A percentile compares a stretch with the other conserved stretches of the same genome.
Conservation (phyloP, 2,888 invertebrate species). For the Mimumesa dahlbomi region DNA sequence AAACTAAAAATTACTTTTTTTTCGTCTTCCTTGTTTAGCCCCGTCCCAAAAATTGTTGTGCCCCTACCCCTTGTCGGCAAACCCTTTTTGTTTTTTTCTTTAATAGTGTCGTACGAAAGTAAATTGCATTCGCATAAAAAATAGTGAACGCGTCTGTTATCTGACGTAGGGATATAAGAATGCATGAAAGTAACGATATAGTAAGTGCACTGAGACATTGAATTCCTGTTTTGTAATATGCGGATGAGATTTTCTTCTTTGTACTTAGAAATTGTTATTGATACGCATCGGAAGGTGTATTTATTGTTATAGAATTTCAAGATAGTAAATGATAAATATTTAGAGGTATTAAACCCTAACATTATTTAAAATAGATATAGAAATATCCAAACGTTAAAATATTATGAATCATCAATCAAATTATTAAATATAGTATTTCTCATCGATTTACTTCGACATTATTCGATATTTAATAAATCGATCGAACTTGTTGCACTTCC, state of each 20-base stretch:
- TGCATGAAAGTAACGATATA: slow-evolving; percentile 4
- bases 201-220: not conserved
- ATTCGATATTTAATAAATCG: not conserved
- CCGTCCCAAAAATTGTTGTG: not conserved
- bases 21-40: slow-evolving; percentile 53
- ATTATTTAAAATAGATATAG: slow-evolving; percentile 36
- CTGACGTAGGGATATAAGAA: not conserved
- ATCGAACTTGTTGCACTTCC: not conserved
- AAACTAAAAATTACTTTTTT: slow-evolving; percentile 59
- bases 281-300: slow-evolving; percentile 36
- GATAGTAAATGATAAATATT: slow-evolving; percentile 24
- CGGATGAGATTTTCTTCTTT: slow-evolving; percentile 53
- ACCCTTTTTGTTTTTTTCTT: slow-evolving; percentile 6
- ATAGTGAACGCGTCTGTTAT: slow-evolving; percentile 1
- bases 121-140: not conserved
- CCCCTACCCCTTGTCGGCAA: not conserved
- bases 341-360: slow-evolving; percentile 34
- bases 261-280: slow-evolving; percentile 51
- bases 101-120: not conserved
- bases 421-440: not conserved
- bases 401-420: not conserved
- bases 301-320: slow-evolving; percentile 46
- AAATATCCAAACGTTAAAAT: slow-evolving; percentile 19
- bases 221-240: slow-evolving; percentile 57
- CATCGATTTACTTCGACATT: not conserved